Base-by-base conservation (phyloP, 1,140 invertebrate species). In the Drosophila pectinifera region DNA sequence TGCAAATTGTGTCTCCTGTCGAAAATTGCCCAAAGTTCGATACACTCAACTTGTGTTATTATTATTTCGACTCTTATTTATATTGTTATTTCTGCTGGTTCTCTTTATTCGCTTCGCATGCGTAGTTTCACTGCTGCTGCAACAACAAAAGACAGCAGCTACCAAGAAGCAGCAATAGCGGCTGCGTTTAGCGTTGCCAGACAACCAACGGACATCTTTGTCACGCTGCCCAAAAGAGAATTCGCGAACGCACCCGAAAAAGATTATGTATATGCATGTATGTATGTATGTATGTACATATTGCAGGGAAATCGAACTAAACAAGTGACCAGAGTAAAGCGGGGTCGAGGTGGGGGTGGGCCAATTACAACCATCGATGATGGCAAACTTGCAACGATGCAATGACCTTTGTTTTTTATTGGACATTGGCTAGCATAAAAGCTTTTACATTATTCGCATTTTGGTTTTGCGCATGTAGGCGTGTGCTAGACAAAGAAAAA, bases 401-500 rank as follows among this genome's bases (percentile, higher is more conserved):
- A 51, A 64, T 65, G 64, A 68, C 59, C 64, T 64, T 65, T 68
- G 26, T 41, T 39, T 51, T 51, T 61, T 18, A 61, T 63, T 63
- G 26, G 18, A 20, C 7, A 31, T 26, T 26, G 22, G 26, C 38
- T 51, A 58, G 26, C 59, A 57, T 57, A 62, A 41, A n/a, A 62
- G 13, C 22, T 63, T 38, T 31, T 48, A 13, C 7, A 18, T 46
- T 67, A 46, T 61, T 46, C 18, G 18, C 18, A 38, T 57, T 61
- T 61, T 7, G 5, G 26, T 39, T 38, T 68, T 51, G 34, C 31
- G 45, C 46, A 62, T 57, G 58, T 53, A 68, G 51, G 49, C 54
- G 59, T 59, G 36, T 74, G 55, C 59, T 63, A 86, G 79, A 86
- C 83, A 86, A 88, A 88, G 82, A 89, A 83, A 79, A 56, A 64